These are phyloP conservation scores for Agrilus planipennis DNA, from an alignment of 1,140 invertebrate species.

Conservation along the genomic window DNA sequence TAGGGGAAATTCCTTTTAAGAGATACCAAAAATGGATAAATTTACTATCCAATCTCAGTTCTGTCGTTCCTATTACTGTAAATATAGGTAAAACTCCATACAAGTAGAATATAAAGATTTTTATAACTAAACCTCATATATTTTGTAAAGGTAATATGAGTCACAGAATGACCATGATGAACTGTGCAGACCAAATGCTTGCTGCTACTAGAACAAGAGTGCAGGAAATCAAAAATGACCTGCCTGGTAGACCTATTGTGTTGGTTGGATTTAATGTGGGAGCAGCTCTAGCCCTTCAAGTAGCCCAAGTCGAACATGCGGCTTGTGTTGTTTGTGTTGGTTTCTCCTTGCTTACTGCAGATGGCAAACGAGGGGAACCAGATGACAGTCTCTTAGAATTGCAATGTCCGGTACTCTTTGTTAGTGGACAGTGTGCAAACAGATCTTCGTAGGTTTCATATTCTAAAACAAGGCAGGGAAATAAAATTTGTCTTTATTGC, in stretches of 20 bases:
- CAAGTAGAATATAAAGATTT: no score
- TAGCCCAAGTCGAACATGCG: slow-evolving; percentile 50
- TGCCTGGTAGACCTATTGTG: slow-evolving; percentile 58
- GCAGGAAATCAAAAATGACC: slow-evolving; percentile 53
- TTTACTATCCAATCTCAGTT: slow-evolving; percentile 53
- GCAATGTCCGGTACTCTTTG: slow-evolving; percentile 63
- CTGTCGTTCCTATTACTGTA: slow-evolving; percentile 52
- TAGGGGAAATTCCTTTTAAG: slow-evolving; percentile 36
- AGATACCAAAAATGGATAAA: slow-evolving; percentile 58
- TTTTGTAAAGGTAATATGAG: slow-evolving; percentile 27
- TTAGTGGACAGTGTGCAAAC: slow-evolving; percentile 65
- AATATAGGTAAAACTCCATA: slow-evolving; percentile 30
- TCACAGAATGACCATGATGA: slow-evolving; percentile 40
- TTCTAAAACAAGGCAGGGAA: neutral
- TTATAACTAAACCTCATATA: no score
- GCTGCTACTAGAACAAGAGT: slow-evolving; percentile 55
- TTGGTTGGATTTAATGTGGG: slow-evolving; percentile 67
- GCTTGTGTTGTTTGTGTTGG: slow-evolving; percentile 67
- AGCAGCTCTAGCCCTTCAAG: slow-evolving; percentile 57
- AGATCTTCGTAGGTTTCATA: slow-evolving; percentile 29
- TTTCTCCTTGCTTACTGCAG: slow-evolving; percentile 63
- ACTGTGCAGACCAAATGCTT: slow-evolving; percentile 57
- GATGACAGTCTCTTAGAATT: slow-evolving; percentile 67
- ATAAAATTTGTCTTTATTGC: neutral
- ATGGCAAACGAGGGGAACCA: slow-evolving; percentile 62